Evolutionary conservation across 2,888 invertebrate genomes (phyloP).

Genomic region (Harmothoe impar): DNA sequence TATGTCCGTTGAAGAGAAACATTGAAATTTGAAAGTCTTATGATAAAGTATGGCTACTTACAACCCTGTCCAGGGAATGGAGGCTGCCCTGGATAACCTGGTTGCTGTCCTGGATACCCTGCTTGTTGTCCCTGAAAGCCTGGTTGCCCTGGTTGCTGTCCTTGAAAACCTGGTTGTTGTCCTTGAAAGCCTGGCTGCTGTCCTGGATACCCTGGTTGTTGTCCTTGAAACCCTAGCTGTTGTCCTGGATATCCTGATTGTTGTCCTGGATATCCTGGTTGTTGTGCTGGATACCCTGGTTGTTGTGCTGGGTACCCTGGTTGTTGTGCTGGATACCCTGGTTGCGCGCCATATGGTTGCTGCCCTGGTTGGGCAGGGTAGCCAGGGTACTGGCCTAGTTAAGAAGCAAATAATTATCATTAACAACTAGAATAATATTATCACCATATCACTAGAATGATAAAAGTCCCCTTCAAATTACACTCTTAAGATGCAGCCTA

Average conservation of each 20-base stretch:
- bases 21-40: background rate
- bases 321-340: slow-evolving; percentile 34
- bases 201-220: slow-evolving; percentile 11
- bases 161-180: background rate
- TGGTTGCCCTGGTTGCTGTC: slow-evolving; percentile 19
- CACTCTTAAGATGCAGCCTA: no score
- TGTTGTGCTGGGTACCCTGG: slow-evolving; percentile 33
- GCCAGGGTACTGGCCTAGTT: slow-evolving; percentile 16
- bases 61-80: slow-evolving; percentile 3
- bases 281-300: slow-evolving; percentile 29
- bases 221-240: background rate
- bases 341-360: background rate
- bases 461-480: no score
- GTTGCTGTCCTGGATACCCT: background rate
- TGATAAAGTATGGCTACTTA: background rate
- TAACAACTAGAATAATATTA: no score
- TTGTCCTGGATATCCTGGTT: slow-evolving; percentile 45
- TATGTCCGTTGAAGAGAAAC: no score
- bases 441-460: no score
- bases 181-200: slow-evolving; percentile 7
- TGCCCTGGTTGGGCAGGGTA: slow-evolving; percentile 22
- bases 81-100: background rate
- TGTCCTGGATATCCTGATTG: slow-evolving; percentile 33
- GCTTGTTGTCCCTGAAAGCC: background rate
- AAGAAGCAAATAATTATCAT: background rate